phyloP scores from a whole-genome alignment of 2,888 invertebrate species.

The Palloptera scutellata region DNA sequence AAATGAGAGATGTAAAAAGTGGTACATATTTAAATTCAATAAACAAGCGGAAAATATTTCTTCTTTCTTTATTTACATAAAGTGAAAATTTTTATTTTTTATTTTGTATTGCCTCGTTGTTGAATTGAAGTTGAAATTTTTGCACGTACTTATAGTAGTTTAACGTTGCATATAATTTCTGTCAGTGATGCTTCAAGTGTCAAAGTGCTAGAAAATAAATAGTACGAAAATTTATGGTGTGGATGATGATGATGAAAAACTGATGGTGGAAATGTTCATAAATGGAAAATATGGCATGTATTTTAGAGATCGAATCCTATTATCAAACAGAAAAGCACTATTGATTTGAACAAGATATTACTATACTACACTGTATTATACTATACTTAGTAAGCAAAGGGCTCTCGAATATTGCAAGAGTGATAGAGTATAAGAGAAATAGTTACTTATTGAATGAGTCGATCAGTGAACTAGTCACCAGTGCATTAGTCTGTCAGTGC shows the following conservation, averaged over 20 bases:
- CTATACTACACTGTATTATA: no score
- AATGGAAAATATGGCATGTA: no score
- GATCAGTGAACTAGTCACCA: no score
- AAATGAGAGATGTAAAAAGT: not conserved
- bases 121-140: not conserved
- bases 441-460: no score
- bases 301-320: no score
- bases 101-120: not conserved
- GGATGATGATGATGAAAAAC: not conserved
- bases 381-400: no score
- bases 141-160: slow-evolving; percentile 10
- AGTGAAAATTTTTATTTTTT: not conserved
- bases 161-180: slow-evolving; percentile 24
- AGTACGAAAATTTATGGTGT: not conserved
- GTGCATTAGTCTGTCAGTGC: no score
- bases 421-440: no score
- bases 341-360: no score
- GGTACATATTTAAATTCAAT: slow-evolving; percentile 5
- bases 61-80: not conserved
- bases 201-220: slow-evolving; percentile 22
- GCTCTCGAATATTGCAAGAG: no score
- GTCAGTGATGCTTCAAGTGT: slow-evolving; percentile 25
- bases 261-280: not conserved
- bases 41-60: not conserved
- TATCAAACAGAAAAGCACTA: no score